Conservation (phyloP, 2,113 vertebrate genomes). For the Sakesphorus luctuosus region DNA sequence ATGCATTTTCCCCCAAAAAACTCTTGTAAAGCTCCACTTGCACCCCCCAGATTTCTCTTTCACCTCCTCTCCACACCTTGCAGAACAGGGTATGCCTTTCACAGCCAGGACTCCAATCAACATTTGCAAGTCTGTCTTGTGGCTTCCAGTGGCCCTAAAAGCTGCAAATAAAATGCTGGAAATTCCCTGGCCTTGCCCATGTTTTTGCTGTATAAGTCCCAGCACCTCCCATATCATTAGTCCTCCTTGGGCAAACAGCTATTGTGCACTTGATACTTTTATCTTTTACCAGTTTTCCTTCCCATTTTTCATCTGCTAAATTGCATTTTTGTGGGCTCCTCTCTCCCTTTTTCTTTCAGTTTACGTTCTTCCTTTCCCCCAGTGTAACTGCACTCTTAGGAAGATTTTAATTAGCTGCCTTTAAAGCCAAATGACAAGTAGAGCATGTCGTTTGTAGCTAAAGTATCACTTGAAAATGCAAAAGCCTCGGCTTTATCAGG, state of each 20-base stretch:
- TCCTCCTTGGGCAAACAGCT: slow-evolving; percentile 29
- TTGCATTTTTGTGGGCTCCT: slow-evolving; percentile 48
- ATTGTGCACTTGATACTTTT: slow-evolving; percentile 9
- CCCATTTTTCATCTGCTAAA: slow-evolving; percentile 17
- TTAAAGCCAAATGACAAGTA: slow-evolving; percentile 57
- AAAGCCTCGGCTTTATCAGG: slow-evolving; percentile 76
- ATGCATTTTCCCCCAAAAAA: neutral
- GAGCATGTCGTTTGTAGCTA: slow-evolving; percentile 70
- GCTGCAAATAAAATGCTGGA: neutral
- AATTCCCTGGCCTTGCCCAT: slow-evolving; percentile 25
- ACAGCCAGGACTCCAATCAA: neutral
- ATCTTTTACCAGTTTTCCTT: slow-evolving; percentile 9
- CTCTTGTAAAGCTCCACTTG: neutral
- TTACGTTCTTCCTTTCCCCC: neutral
- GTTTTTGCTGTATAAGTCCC: neutral
- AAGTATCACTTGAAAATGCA: slow-evolving; percentile 72
- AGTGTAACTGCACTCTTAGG: slow-evolving; percentile 41
- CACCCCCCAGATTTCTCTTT: neutral
- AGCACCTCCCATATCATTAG: neutral
- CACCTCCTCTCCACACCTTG: neutral
- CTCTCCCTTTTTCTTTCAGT: neutral
- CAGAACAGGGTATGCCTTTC: neutral
- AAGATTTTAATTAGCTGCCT: slow-evolving; percentile 73
- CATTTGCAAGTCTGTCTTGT: neutral
- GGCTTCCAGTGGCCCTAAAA: slow-evolving; percentile 26